Conservation (phyloP, 2,888 invertebrate species). For the Uloborus plumipes region DNA sequence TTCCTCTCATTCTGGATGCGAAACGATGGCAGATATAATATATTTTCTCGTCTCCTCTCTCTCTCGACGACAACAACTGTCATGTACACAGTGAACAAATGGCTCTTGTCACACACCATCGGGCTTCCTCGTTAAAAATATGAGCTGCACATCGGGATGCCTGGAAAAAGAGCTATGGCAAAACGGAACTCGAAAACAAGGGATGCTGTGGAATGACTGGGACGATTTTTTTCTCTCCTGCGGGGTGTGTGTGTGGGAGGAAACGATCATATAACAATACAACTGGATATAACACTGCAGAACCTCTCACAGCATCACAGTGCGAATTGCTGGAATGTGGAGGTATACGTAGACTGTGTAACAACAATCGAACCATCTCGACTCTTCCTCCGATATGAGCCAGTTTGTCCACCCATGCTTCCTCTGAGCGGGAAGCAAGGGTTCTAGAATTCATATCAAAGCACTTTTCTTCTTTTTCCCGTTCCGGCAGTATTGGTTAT, state of each 20-base stretch:
- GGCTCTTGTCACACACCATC: background rate
- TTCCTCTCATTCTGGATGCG: conserved; percentile 8
- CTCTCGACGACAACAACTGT: no score
- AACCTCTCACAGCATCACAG: conserved; percentile 21
- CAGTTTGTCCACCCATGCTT: conserved; percentile 38
- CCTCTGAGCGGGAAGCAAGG: conserved; percentile 13
- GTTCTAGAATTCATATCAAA: conserved; percentile 57
- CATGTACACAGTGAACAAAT: no score
- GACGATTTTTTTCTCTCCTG: conserved; percentile 33
- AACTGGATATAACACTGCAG: conserved; percentile 47
- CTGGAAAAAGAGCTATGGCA: conserved; percentile 5
- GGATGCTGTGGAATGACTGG: conserved; percentile 15
- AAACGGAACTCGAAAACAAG: conserved; percentile 10
- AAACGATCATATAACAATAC: conserved; percentile 33
- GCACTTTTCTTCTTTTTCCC: conserved; percentile 1
- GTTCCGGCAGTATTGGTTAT: conserved; percentile 47
- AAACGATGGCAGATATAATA: conserved; percentile 17
- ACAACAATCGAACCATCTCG: background rate
- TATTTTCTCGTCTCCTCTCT: conserved; percentile 1
- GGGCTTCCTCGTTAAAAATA: conserved; percentile 41
- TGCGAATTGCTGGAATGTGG: conserved; percentile 15
- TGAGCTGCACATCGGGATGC: conserved; percentile 33
- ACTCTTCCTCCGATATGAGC: conserved; percentile 49
- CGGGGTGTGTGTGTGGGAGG: conserved; percentile 12
- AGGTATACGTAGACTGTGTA: conserved; percentile 46